Conservation (phyloP, 2,797 vertebrate species). For the Pseudochirops corinnae region DNA sequence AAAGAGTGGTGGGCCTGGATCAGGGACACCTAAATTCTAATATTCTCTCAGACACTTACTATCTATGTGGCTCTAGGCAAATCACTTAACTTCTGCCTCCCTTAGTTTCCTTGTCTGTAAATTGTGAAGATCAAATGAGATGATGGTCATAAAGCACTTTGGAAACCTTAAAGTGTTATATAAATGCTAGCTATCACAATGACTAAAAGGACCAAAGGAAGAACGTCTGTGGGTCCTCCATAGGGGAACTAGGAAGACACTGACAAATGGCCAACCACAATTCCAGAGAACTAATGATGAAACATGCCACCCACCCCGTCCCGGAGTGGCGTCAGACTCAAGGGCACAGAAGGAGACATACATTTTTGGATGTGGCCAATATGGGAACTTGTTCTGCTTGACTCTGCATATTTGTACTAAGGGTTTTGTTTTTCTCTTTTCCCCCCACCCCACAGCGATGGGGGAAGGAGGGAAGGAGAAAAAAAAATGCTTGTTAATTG, state of each 20-base stretch:
- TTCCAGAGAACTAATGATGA: not conserved
- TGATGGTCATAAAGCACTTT: not conserved
- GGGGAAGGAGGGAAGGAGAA: not conserved
- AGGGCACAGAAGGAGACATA: not conserved
- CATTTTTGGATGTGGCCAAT: not conserved
- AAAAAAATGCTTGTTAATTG: not conserved
- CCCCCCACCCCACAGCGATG: not conserved
- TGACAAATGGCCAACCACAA: not conserved
- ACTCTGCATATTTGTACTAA: not conserved
- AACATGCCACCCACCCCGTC: not conserved
- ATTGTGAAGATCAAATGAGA: not conserved
- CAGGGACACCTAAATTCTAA: not conserved
- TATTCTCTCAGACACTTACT: not conserved
- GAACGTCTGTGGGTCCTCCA: not conserved
- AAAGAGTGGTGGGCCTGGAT: not conserved
- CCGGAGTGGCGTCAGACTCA: not conserved
- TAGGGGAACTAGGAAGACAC: not conserved
- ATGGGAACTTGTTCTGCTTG: not conserved
- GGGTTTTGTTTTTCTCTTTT: not conserved
- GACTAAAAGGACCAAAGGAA: not conserved
- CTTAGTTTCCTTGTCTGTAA: not conserved
- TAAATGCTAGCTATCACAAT: not conserved
- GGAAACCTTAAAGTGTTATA: not conserved
- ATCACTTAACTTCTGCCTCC: not conserved
- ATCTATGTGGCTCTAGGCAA: not conserved